These are phyloP conservation scores for Trogon melanurus DNA, from an alignment of 2,113 vertebrate genomes.

Conservation along the genomic window DNA sequence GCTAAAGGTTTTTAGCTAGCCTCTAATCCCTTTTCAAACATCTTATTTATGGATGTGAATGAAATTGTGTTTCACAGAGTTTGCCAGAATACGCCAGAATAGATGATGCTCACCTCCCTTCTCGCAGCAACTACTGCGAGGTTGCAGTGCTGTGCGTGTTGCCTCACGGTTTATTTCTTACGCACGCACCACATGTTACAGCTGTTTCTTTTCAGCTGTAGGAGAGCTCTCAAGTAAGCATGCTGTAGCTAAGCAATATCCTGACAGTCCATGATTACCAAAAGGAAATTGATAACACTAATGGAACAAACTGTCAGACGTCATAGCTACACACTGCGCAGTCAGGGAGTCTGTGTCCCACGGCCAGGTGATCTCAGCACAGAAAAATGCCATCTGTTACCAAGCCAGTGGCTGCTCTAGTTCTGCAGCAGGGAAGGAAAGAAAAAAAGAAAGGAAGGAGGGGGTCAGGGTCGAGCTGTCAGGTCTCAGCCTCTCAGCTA, in stretches of 20 bases:
- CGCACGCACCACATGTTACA: neutral
- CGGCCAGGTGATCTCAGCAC: constrained; percentile 1
- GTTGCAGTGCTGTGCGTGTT: accelerated
- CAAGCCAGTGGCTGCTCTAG: neutral
- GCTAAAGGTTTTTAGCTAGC: neutral
- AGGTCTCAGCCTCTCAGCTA: neutral
- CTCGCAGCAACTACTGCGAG: accelerated
- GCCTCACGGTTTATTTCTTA: neutral
- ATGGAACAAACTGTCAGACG: neutral
- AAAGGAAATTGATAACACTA: neutral
- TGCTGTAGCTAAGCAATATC: neutral
- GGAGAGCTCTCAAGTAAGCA: neutral
- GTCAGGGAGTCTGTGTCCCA: neutral
- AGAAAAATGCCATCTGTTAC: neutral
- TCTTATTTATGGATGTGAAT: neutral
- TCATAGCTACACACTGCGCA: neutral
- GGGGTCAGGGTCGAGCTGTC: neutral
- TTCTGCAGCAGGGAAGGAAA: neutral
- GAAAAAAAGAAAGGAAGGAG: neutral
- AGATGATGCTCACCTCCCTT: neutral
- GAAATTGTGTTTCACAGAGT: too few relatives aligned
- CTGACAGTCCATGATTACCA: neutral
- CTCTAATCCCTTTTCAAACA: constrained; percentile 12
- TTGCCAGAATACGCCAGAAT: neutral
- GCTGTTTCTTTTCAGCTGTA: constrained; percentile 27